A percentile compares a stretch with the other conserved stretches of the same genome.
Evolutionary conservation across 1,140 invertebrate species (phyloP).

Genomic region (Aphaenogaster floridana): DNA sequence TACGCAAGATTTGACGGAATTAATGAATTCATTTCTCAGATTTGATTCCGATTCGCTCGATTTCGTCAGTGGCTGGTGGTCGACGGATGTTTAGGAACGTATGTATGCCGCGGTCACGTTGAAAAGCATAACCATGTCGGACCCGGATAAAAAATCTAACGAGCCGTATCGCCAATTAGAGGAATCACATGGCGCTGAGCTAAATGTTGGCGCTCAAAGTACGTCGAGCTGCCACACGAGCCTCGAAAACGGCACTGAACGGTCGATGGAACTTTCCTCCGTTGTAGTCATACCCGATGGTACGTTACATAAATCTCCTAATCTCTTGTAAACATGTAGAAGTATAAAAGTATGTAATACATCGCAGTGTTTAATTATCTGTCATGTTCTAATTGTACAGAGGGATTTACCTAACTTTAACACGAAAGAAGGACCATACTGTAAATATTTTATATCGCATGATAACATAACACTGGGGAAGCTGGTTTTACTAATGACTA

Average conservation of each 20-base stretch:
- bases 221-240: conserved; percentile 67
- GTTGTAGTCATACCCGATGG: conserved; percentile 94
- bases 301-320: conserved; percentile 78
- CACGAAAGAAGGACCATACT: conserved; percentile 59
- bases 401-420: conserved; percentile 63
- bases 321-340: conserved; percentile 5
- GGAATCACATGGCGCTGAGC: conserved; percentile 80
- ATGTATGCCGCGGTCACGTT: neutral
- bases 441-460: conserved; percentile 71
- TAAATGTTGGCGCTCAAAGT: conserved; percentile 73
- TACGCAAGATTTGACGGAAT: neutral
- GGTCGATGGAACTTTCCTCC: conserved; percentile 93
- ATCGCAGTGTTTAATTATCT: conserved; percentile 61
- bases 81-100: neutral
- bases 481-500: conserved; percentile 58
- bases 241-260: conserved; percentile 82
- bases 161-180: conserved; percentile 83
- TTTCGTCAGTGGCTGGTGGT: neutral
- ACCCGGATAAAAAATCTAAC: conserved; percentile 75
- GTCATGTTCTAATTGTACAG: conserved; percentile 64
- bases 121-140: conserved; percentile 73
- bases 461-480: conserved; percentile 48
- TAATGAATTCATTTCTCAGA: neutral
- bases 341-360: conserved; percentile 32
- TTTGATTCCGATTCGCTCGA: neutral